These are phyloP conservation scores for Lampris incognitus DNA, from an alignment of 2,113 vertebrate genomes.

Conservation along the genomic window DNA sequence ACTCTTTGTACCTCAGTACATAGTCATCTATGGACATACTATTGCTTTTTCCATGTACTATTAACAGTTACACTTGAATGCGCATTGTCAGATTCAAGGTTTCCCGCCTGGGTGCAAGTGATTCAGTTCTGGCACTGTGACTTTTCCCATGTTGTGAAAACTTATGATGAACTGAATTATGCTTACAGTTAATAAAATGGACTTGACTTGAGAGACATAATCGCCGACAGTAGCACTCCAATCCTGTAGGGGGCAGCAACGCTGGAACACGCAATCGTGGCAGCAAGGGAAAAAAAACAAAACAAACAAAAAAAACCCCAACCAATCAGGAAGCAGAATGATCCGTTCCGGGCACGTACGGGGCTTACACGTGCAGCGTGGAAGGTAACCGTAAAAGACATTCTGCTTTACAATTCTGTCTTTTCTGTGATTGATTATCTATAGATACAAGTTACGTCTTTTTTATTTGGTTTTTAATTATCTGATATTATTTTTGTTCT, in stretches of 20 bases:
- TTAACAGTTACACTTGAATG: no score
- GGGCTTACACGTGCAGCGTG: constrained; percentile 24
- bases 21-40: no score
- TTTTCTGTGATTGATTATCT: fast-evolving
- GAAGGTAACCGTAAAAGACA: constrained; percentile 7
- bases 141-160: no score
- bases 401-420: fast-evolving
- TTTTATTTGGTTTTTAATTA: not conserved
- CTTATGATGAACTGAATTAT: no score
- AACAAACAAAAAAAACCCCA: not conserved
- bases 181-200: no score
- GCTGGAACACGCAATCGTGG: not conserved
- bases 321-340: constrained; percentile 21
- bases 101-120: no score
- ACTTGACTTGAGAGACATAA: no score
- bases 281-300: not conserved
- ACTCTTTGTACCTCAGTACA: no score
- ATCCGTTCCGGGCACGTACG: constrained; percentile 13
- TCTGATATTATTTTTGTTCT: not conserved
- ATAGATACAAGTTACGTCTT: not conserved
- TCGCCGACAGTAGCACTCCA: not conserved
- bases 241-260: not conserved
- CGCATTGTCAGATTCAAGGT: no score
- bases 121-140: no score
- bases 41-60: no score